Percentiles rank a stretch among this genome's conserved stretches.
These are phyloP conservation scores for Noctua pronuba DNA, from an alignment of 2,888 invertebrate genomes.

Conservation along the genomic window DNA sequence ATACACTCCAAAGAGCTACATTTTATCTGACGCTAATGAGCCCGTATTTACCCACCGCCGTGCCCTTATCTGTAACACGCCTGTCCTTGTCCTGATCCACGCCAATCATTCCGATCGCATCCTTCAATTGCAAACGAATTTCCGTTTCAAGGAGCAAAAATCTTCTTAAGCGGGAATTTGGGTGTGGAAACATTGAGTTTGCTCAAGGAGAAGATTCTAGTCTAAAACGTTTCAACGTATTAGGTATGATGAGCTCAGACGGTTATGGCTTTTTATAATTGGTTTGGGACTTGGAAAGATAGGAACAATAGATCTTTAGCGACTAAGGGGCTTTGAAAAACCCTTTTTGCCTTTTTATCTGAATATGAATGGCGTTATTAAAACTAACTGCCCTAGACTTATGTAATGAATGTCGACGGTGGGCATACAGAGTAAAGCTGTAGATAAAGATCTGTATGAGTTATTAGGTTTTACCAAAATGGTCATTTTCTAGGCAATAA, in stretches of 20 bases:
- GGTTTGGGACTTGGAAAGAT: slow-evolving; percentile 21
- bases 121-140: slow-evolving; percentile 49
- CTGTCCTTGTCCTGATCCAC: slow-evolving; percentile 47
- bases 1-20: slow-evolving; percentile 33
- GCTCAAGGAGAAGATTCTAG: not conserved
- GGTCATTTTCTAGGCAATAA: not conserved
- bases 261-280: slow-evolving; percentile 35
- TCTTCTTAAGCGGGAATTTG: slow-evolving; percentile 36
- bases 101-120: slow-evolving; percentile 57
- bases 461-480: not conserved
- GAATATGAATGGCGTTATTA: slow-evolving; percentile 33
- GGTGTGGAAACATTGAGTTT: slow-evolving; percentile 8
- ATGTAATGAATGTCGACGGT: slow-evolving; percentile 1
- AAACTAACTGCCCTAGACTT: slow-evolving; percentile 26
- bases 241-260: not conserved
- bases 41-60: slow-evolving; percentile 61
- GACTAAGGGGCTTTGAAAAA: slow-evolving; percentile 13
- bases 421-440: not conserved
- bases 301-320: slow-evolving; percentile 33
- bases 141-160: slow-evolving; percentile 37
- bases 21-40: slow-evolving; percentile 54
- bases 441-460: not conserved
- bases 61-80: slow-evolving; percentile 53
- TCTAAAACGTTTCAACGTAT: not conserved
- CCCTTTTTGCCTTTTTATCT: not conserved